Conservation (phyloP, 2,888 invertebrate genomes). For the Stratiomys singularior region DNA sequence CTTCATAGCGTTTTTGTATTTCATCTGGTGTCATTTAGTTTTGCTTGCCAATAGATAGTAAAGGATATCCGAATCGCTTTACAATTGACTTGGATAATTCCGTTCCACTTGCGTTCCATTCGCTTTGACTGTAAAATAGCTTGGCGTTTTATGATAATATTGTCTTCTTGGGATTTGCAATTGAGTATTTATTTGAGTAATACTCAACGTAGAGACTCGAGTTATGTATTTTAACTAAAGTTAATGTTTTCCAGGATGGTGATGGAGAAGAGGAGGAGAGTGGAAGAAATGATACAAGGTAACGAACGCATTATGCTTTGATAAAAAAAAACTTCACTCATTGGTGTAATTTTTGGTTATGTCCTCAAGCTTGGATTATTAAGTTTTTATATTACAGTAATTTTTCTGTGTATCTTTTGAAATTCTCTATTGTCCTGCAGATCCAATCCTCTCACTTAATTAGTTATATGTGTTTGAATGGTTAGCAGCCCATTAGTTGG, state of each 20-base stretch:
- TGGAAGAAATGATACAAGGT: slow-evolving; percentile 61
- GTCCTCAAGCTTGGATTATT: not conserved
- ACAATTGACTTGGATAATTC: no score
- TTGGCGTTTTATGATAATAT: no score
- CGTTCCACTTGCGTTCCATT: no score
- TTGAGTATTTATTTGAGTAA: no score
- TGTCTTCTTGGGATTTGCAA: no score
- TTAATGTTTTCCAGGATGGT: slow-evolving; percentile 58
- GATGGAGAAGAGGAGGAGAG: slow-evolving; percentile 64
- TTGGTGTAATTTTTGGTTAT: slow-evolving; percentile 3
- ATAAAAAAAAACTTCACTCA: no score
- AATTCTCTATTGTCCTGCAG: slow-evolving; percentile 29
- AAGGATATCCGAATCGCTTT: no score
- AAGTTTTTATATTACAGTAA: not conserved
- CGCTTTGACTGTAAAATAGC: no score
- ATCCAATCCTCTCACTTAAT: slow-evolving; percentile 67
- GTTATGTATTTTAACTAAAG: no score
- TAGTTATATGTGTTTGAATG: not conserved
- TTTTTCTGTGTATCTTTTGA: slow-evolving; percentile 54
- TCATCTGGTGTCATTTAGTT: no score
- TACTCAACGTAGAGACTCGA: not conserved
- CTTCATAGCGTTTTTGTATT: no score
- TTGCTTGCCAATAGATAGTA: no score
- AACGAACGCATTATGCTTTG: slow-evolving; percentile 28
- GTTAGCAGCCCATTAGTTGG: not conserved